Base-by-base conservation (phyloP, 2,113 vertebrate genomes). In the Phaetusa simplex region DNA sequence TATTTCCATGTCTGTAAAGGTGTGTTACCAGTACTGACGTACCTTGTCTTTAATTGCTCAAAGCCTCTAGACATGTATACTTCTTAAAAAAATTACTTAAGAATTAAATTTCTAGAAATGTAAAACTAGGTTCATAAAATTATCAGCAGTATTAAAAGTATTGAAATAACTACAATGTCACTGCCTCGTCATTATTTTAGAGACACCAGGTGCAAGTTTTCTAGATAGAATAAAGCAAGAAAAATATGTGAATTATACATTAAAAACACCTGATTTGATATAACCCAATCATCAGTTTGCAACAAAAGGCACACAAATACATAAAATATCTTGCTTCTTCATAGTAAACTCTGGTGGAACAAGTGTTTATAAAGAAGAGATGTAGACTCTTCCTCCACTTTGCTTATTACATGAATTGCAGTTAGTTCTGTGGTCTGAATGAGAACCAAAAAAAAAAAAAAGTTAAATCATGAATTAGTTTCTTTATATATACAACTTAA, bases 11-110 rank as follows among this genome's bases (percentile, higher is more conserved):
- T 38, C 22, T 50, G 29, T 32, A 71, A 59, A 82, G 14, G 7
- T 45, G 3, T 22, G 8, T 3, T 34, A 70, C 18, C 12, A 52
- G 11, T 53, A 71, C 1, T 21, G 2, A 3, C 9, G 4, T 27
- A 27, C 11, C 11, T 85, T 34, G 12, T 49, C 20, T 74, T 73
- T 71, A 76, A 45, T 40, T 66, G 19, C 3, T 76, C 38, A 36
- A 79, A 85, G 6, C 8, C 71, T 24, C 9, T 34, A 58, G 23
- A 4, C 4, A 17, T 9, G 4, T 42, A 40, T 21, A 49, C 1
- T 20, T 45, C 32, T 42, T 13, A 5, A 7, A n/a, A n/a, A 56
- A 24, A 20, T 7, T 62, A 36, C 14, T 34, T 62, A 34, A 6
- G 21, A 62, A 53, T 73, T 40, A 38, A 0, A 0, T 59, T 62